These are phyloP conservation scores for Jordanella pulchra DNA, from an alignment of 2,797 vertebrate species.

Conservation along the genomic window DNA sequence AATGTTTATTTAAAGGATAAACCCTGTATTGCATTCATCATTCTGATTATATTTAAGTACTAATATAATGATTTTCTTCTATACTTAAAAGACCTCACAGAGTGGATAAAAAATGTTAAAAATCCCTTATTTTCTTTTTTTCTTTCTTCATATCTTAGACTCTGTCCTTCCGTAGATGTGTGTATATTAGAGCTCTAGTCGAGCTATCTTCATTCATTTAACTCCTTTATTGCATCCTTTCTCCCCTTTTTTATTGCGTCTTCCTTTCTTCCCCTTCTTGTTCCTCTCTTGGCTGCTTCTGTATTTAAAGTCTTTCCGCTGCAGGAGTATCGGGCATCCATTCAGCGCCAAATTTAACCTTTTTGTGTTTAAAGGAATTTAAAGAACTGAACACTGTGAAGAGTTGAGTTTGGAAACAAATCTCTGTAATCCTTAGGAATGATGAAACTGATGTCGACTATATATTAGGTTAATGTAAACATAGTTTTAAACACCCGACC, in stretches of 20 bases:
- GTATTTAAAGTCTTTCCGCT: background rate
- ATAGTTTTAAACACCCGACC: background rate
- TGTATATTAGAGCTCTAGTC: too few relatives aligned
- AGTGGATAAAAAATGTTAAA: too few relatives aligned
- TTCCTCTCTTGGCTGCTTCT: background rate
- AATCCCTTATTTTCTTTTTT: background rate
- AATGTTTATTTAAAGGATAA: conserved; percentile 1
- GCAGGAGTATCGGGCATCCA: background rate
- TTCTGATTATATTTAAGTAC: conserved; percentile 9
- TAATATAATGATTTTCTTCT: background rate
- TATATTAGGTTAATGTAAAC: background rate
- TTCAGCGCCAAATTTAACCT: background rate
- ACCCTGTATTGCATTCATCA: background rate
- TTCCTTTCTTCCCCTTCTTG: background rate
- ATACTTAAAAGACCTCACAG: background rate
- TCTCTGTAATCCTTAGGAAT: background rate
- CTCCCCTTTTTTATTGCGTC: background rate
- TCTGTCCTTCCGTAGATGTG: too few relatives aligned
- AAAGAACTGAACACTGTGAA: background rate
- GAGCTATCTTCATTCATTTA: too few relatives aligned
- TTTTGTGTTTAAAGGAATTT: background rate
- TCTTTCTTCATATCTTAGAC: too few relatives aligned
- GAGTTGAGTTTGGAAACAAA: background rate
- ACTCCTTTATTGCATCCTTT: background rate
- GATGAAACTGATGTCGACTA: background rate